Evolutionary conservation across 2,888 invertebrate genomes (phyloP).

Genomic region (Parnassius glacialis): DNA sequence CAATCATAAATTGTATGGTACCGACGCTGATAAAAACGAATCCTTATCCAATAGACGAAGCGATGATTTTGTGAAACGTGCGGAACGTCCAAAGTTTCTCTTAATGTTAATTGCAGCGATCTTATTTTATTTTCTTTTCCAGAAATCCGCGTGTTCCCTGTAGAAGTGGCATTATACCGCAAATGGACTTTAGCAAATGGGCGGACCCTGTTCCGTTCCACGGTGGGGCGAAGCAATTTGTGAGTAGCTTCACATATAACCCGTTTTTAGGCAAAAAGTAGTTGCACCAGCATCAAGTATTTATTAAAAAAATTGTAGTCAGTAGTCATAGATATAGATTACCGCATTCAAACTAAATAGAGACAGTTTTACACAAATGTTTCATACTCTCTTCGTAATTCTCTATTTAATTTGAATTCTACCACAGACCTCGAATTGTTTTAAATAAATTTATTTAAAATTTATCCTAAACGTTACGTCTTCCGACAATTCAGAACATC

Average conservation of each 20-base stretch:
- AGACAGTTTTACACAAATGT: conserved; percentile 31
- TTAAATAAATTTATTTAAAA: conserved; percentile 7
- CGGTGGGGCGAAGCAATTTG: conserved; percentile 80
- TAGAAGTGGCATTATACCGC: conserved; percentile 91
- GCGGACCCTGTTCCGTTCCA: conserved; percentile 84
- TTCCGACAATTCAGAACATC: no score
- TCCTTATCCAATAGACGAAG: no score
- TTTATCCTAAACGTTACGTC: no score
- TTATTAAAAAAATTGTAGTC: conserved; percentile 42
- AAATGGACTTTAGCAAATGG: conserved; percentile 94
- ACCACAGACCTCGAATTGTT: conserved; percentile 21
- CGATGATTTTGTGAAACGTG: no score
- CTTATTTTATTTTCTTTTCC: conserved; percentile 37
- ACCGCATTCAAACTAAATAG: conserved; percentile 33
- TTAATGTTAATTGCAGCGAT: no score
- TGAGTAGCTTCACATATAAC: conserved; percentile 83
- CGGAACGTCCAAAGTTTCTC: no score
- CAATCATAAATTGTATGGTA: no score
- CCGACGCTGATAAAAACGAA: no score
- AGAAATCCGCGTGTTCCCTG: conserved; percentile 97
- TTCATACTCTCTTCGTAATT: conserved; percentile 21
- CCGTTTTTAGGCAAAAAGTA: conserved; percentile 73
- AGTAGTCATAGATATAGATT: conserved; percentile 35
- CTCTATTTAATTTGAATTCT: conserved; percentile 16
- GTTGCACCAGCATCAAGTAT: conserved; percentile 50